Evolutionary conservation across 2,113 vertebrate genomes (phyloP).

Genomic region (Pedetes capensis): DNA sequence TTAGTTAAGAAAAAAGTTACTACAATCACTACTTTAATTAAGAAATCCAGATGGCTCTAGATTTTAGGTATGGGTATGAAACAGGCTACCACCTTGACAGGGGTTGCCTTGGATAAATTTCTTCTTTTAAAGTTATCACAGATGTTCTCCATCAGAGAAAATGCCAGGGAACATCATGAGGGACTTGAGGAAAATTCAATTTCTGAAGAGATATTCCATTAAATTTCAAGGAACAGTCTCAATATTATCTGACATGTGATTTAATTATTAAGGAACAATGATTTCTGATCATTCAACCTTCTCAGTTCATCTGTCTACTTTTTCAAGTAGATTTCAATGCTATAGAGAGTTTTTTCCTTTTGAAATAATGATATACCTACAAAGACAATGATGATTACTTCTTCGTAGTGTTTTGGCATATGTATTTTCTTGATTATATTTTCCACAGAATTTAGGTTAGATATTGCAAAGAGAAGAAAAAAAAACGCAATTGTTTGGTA

Average conservation of each 20-base stretch:
- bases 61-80: constrained; percentile 45
- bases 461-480: neutral
- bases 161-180: neutral
- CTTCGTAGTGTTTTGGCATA: neutral
- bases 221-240: neutral
- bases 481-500: neutral
- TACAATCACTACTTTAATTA: constrained; percentile 52
- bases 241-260: neutral
- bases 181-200: neutral
- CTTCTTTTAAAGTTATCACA: constrained; percentile 29
- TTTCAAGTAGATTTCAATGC: neutral
- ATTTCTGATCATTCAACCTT: neutral
- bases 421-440: neutral
- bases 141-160: constrained; percentile 38
- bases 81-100: constrained; percentile 22
- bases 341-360: neutral
- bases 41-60: constrained; percentile 51
- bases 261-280: neutral
- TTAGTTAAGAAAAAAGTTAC: constrained; percentile 52
- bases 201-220: neutral
- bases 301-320: neutral
- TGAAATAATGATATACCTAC: neutral
- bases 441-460: neutral
- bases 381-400: neutral
- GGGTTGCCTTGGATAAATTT: constrained; percentile 20